These are phyloP conservation scores for Collichthys lucidus DNA, from an alignment of 2,113 vertebrate genomes.

Conservation along the genomic window DNA sequence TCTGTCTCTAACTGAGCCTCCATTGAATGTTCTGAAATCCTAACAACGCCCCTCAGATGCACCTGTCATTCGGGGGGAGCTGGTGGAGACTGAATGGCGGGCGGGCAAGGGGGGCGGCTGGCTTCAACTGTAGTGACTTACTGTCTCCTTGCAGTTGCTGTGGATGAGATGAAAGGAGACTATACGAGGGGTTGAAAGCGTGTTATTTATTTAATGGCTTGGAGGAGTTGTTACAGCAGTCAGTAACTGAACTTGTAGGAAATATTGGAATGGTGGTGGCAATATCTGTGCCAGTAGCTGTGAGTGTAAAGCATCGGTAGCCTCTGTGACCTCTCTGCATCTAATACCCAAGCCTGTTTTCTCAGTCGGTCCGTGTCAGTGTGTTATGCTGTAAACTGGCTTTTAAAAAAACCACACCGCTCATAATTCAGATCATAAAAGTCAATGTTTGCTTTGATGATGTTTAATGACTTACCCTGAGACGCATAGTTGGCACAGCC, in stretches of 20 bases:
- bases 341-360: neutral
- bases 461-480: slow-evolving; percentile 3
- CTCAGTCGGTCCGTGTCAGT: neutral
- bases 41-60: slow-evolving; percentile 33
- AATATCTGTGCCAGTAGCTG: neutral
- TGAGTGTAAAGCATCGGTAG: too few relatives aligned
- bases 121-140: slow-evolving; percentile 24
- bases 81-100: neutral
- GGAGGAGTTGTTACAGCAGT: neutral
- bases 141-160: slow-evolving; percentile 29
- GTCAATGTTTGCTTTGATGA: slow-evolving; percentile 16
- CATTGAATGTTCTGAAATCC: slow-evolving; percentile 27
- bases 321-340: neutral
- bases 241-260: too few relatives aligned
- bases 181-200: neutral
- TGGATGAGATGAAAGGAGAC: slow-evolving; percentile 22
- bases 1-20: slow-evolving; percentile 11
- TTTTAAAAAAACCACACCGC: neutral
- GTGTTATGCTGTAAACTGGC: neutral
- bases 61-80: slow-evolving; percentile 49
- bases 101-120: neutral
- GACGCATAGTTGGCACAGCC: neutral
- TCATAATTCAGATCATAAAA: slow-evolving; percentile 9
- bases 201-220: neutral
- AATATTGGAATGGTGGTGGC: neutral